These are phyloP conservation scores for Nipponacmea schrenckii DNA, from an alignment of 2,888 invertebrate genomes.

Conservation along the genomic window DNA sequence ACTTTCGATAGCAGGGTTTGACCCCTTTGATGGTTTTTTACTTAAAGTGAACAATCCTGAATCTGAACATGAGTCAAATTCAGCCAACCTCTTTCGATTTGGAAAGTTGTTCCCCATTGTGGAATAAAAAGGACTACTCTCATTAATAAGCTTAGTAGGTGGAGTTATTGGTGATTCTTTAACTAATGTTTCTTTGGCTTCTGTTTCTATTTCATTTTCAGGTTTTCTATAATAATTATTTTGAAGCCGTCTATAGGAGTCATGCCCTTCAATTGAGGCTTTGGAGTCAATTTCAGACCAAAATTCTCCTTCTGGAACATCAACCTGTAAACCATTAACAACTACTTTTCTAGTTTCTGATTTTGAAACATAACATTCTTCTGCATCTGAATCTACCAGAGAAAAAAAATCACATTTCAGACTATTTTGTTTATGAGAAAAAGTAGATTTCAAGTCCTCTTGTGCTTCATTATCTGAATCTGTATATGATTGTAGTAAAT, in stretches of 20 bases:
- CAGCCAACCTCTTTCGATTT: background rate
- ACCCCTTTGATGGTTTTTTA: no score
- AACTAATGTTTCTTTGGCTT: no score
- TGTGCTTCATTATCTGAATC: no score
- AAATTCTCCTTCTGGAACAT: background rate
- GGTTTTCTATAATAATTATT: no score
- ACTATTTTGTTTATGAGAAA: no score
- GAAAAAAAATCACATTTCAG: background rate
- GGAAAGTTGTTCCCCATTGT: background rate
- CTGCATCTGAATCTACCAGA: background rate
- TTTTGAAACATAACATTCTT: background rate
- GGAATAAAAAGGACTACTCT: background rate
- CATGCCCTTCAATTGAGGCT: no score
- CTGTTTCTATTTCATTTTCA: no score
- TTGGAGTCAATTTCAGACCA: background rate
- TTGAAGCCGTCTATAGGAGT: no score
- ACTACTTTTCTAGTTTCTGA: background rate
- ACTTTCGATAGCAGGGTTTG: no score
- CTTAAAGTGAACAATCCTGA: background rate
- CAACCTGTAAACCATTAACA: background rate
- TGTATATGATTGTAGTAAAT: no score
- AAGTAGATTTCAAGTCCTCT: no score
- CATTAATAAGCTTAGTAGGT: background rate
- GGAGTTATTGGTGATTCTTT: background rate
- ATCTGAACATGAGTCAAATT: background rate